Evolutionary conservation across 2,888 invertebrate species (phyloP).

Genomic region (Atrina japonica): DNA sequence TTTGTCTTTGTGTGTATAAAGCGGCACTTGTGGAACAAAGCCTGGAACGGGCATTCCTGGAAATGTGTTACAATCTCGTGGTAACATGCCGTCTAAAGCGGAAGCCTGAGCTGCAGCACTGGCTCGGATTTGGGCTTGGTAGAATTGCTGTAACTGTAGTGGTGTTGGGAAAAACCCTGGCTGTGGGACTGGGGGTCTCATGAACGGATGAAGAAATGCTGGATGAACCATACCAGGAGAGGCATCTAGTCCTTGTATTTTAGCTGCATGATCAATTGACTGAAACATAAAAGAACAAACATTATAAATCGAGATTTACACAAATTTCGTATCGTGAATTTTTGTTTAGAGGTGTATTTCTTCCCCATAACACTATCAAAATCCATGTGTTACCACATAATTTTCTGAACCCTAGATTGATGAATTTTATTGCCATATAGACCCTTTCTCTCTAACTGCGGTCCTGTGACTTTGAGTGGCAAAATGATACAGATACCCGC

Average conservation of each 20-base stretch:
- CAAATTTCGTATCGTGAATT: not conserved
- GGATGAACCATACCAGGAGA: constrained; percentile 50
- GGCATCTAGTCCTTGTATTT: constrained; percentile 3
- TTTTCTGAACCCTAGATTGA: too few relatives aligned
- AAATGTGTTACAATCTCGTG: constrained; percentile 31
- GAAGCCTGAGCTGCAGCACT: constrained; percentile 47
- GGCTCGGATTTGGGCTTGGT: constrained; percentile 47
- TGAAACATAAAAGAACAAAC: too few relatives aligned
- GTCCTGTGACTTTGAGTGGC: too few relatives aligned
- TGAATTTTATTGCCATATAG: too few relatives aligned
- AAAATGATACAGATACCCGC: too few relatives aligned
- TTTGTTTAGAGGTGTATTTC: too few relatives aligned
- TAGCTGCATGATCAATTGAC: too few relatives aligned
- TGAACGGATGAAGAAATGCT: constrained; percentile 46
- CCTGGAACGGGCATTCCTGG: constrained; percentile 30
- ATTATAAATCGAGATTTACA: constrained; percentile 10
- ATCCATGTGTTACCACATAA: too few relatives aligned
- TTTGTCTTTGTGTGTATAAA: constrained; percentile 38
- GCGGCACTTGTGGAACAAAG: constrained; percentile 42
- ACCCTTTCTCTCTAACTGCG: too few relatives aligned
- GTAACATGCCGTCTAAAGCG: constrained; percentile 57
- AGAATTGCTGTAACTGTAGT: constrained; percentile 53
- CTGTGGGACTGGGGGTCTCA: constrained; percentile 37
- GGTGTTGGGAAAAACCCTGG: constrained; percentile 38
- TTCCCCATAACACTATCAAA: too few relatives aligned